These are phyloP conservation scores for Nezara viridula DNA, from an alignment of 2,888 invertebrate genomes.

Conservation along the genomic window DNA sequence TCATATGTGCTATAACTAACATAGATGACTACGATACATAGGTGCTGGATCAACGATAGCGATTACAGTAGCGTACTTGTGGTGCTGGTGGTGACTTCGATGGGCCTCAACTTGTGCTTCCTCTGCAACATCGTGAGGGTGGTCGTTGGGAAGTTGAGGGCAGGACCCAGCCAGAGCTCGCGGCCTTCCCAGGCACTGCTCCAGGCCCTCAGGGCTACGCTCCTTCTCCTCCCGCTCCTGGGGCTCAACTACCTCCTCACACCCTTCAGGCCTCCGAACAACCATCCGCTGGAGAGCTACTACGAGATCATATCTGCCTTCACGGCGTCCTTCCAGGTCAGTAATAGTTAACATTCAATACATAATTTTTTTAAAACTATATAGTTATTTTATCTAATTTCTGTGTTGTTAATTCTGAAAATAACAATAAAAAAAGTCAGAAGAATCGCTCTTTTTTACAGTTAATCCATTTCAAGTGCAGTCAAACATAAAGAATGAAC, in stretches of 20 bases:
- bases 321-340: constrained; percentile 89
- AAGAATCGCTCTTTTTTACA: too few species aligned
- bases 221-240: constrained; percentile 90
- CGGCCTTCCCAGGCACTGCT: constrained; percentile 62
- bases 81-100: constrained; percentile 83
- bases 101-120: constrained; percentile 86
- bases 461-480: too few species aligned
- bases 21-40: constrained; percentile 68
- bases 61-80: constrained; percentile 80
- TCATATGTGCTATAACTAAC: too few species aligned
- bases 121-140: constrained; percentile 92
- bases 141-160: constrained; percentile 82
- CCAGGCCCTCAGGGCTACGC: constrained; percentile 79
- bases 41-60: constrained; percentile 85
- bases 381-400: too few species aligned
- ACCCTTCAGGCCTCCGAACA: constrained; percentile 82
- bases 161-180: constrained; percentile 62
- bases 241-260: constrained; percentile 92
- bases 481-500: too few species aligned
- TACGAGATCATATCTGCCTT: constrained; percentile 90
- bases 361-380: too few species aligned
- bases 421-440: too few species aligned
- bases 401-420: too few species aligned
- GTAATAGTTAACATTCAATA: constrained; percentile 64
- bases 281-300: constrained; percentile 79